phyloP scores from a whole-genome alignment of 2,797 vertebrate genomes.

The Nyctalus aviator region DNA sequence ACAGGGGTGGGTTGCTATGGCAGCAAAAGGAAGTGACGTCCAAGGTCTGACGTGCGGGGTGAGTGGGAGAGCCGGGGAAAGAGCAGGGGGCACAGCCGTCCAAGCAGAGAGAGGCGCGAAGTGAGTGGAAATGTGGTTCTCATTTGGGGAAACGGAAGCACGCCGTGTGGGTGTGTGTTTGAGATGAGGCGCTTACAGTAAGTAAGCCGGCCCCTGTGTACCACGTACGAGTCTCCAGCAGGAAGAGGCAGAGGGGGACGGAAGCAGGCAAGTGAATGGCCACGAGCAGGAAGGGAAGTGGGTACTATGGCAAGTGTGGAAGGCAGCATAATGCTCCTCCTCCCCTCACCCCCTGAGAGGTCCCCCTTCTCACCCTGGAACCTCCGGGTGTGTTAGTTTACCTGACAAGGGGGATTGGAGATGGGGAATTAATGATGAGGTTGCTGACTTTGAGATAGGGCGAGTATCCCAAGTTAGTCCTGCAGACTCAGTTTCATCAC shows the following conservation, averaged over 20 bases:
- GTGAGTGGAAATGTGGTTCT: neutral
- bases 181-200: neutral
- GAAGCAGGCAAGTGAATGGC: neutral
- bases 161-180: neutral
- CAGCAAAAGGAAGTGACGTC: neutral
- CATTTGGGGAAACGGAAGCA: neutral
- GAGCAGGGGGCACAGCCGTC: neutral
- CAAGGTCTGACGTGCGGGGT: neutral
- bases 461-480: neutral
- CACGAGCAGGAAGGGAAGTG: neutral
- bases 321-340: neutral
- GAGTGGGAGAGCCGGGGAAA: neutral
- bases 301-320: neutral
- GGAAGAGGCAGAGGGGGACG: neutral
- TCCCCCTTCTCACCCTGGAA: neutral
- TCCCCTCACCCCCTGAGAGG: neutral
- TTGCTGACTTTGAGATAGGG: neutral
- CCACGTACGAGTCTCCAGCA: neutral
- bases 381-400: neutral
- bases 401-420: neutral
- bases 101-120: neutral
- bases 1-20: neutral
- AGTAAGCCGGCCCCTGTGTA: neutral
- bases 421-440: neutral
- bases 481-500: neutral